Base-by-base conservation (phyloP, 2,888 invertebrate genomes). In the Leptura quadrifasciata region DNA sequence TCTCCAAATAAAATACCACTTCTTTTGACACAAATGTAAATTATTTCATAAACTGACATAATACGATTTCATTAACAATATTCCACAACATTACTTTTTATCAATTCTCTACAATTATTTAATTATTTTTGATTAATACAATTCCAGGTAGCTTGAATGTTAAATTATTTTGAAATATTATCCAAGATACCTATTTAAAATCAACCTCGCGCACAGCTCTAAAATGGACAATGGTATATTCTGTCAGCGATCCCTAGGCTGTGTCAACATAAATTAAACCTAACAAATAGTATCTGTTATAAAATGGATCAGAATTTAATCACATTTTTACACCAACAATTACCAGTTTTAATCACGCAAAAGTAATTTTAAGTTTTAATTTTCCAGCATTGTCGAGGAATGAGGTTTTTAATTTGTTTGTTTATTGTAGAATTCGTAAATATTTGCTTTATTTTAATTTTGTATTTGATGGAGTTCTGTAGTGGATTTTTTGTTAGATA, bases 321-420 rank as follows among this genome's bases (percentile, higher is more conserved):
- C 86, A 86, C 85, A 86, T 87, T 88, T 88, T 88, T 86, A 68
- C 81, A 81, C 80, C 83, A 81, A 87, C 86, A 87, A 87, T 86
- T 85, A 80, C 81, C 84, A 79, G 85, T 87, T 88, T 86, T 87
- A 87, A 86, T 86, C 83, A 84, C 77, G 84, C 82, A 83, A 85
- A 87, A 88, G 88, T 88, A 88, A 88, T 88, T 88, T 88, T 84
- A 86, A 87, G 87, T 87, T 88, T 87, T 87, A 87, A 88, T 87
- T 87, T 87, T 82, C 71, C 77, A 39, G 75, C 79, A 83, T 86
- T 86, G 85, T 87, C 47, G 76, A 72, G 82, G 81, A 83, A 86
- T 84, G 85, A 84, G 83, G 84, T 87, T 88, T 88, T 87, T 86
- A 87, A 87, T 87, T 86, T 88, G 83, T 83, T 83, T 84, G 84